A percentile compares a stretch with the other conserved stretches of the same genome.
These are phyloP conservation scores for Eristalis tenax DNA, from an alignment of 2,888 invertebrate species.

Conservation along the genomic window DNA sequence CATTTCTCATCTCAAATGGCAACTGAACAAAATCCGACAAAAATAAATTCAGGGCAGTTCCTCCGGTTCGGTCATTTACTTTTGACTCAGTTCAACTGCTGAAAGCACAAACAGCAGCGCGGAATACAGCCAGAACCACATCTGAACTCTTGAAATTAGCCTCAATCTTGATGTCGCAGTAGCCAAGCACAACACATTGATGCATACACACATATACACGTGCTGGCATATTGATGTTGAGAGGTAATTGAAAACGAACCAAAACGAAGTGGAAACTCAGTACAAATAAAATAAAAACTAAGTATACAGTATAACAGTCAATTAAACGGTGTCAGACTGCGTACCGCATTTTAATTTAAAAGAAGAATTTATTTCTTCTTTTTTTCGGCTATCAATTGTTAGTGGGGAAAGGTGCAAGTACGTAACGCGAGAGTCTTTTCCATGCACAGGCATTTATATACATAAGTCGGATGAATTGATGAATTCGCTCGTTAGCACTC, in stretches of 20 bases:
- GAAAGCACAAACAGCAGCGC: slow-evolving; percentile 11
- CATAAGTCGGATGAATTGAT: background rate
- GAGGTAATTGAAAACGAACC: slow-evolving; percentile 56
- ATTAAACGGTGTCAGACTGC: slow-evolving; percentile 69
- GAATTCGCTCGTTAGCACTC: background rate
- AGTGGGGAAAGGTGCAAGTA: background rate
- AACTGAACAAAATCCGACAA: background rate
- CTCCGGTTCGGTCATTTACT: slow-evolving; percentile 57
- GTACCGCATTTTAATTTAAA: slow-evolving; percentile 68
- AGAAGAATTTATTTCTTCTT: slow-evolving; percentile 15
- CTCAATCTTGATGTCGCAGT: slow-evolving; percentile 47
- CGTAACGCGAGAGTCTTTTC: background rate
- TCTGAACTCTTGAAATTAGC: slow-evolving; percentile 58
- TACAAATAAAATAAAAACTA: slow-evolving; percentile 28
- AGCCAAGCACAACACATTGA: slow-evolving; percentile 9
- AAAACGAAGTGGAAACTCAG: slow-evolving; percentile 38
- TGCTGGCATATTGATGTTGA: background rate
- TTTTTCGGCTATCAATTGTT: background rate
- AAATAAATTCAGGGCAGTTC: slow-evolving; percentile 15
- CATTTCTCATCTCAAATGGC: background rate
- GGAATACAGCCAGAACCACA: slow-evolving; percentile 25
- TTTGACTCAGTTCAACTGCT: slow-evolving; percentile 47
- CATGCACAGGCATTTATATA: background rate
- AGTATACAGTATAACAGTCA: slow-evolving; percentile 61
- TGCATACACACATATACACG: background rate